Conservation (phyloP, 2,888 invertebrate species). For the Cantharis flavilabris region DNA sequence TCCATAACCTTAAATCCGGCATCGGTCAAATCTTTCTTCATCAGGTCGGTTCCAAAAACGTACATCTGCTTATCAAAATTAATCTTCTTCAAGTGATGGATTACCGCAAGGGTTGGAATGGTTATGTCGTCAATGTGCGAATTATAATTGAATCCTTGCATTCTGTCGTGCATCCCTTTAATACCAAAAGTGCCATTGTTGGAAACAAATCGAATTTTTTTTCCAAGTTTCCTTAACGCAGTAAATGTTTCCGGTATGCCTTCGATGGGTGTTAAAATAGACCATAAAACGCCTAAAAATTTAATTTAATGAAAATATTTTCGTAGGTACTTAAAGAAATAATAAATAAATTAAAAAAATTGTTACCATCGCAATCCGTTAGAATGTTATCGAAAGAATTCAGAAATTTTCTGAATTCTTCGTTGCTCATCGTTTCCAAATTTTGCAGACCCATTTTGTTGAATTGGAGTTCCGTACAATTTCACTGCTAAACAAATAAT, state of each 20-base stretch:
- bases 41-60: background rate
- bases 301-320: background rate
- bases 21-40: constrained; percentile 2
- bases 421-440: background rate
- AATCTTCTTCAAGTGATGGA: background rate
- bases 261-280: background rate
- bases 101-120: constrained; percentile 2
- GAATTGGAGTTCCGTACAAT: background rate
- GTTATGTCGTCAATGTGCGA: background rate
- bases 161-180: background rate
- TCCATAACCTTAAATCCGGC: constrained; percentile 2
- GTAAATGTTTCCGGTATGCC: constrained; percentile 5
- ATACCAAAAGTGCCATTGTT: constrained; percentile 3
- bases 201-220: constrained; percentile 7
- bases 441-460: background rate
- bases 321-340: background rate
- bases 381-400: background rate
- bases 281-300: constrained; percentile 16
- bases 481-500: background rate
- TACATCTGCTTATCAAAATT: constrained; percentile 4
- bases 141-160: background rate
- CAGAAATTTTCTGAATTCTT: background rate
- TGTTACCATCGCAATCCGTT: background rate
- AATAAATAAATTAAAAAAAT: background rate
- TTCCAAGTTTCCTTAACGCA: constrained; percentile 6